These are phyloP conservation scores for Okapia johnstoni DNA, from an alignment of 2,113 vertebrate genomes.

Conservation along the genomic window DNA sequence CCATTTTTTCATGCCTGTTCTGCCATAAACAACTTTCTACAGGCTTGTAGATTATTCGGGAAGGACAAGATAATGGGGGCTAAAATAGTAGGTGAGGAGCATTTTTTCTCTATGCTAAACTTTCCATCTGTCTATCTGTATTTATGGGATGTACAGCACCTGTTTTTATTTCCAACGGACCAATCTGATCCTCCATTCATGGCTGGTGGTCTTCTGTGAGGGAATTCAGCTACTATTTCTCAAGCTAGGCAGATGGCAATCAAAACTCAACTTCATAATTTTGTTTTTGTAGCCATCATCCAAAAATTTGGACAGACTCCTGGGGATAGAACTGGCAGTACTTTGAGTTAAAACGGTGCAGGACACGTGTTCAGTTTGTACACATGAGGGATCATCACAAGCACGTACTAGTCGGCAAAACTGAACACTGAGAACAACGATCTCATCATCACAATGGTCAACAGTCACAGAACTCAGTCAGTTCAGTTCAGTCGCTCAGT, in stretches of 20 bases:
- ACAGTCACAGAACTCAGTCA: neutral
- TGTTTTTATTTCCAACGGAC: conserved; percentile 18
- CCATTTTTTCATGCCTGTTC: neutral
- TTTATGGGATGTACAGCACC: conserved; percentile 32
- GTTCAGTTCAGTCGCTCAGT: neutral
- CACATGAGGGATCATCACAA: accelerated
- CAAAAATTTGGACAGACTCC: neutral
- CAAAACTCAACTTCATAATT: neutral
- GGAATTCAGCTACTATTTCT: conserved; percentile 11
- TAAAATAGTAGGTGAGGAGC: neutral
- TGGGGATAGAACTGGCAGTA: neutral
- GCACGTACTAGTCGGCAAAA: accelerated
- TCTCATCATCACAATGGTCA: neutral
- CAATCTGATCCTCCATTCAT: neutral
- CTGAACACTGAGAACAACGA: accelerated
- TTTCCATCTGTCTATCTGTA: conserved; percentile 43
- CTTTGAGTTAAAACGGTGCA: accelerated
- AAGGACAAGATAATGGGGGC: conserved; percentile 8
- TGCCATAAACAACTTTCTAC: neutral
- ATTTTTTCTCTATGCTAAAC: conserved; percentile 10
- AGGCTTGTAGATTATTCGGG: neutral
- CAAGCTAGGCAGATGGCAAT: conserved; percentile 24
- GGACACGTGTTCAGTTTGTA: accelerated
- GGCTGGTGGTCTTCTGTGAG: conserved; percentile 31
- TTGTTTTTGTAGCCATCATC: neutral